Evolutionary conservation across 2,797 vertebrate species (phyloP), one percentile per base, ranked within the genome.

Genomic region (Eulemur coronatus): DNA sequence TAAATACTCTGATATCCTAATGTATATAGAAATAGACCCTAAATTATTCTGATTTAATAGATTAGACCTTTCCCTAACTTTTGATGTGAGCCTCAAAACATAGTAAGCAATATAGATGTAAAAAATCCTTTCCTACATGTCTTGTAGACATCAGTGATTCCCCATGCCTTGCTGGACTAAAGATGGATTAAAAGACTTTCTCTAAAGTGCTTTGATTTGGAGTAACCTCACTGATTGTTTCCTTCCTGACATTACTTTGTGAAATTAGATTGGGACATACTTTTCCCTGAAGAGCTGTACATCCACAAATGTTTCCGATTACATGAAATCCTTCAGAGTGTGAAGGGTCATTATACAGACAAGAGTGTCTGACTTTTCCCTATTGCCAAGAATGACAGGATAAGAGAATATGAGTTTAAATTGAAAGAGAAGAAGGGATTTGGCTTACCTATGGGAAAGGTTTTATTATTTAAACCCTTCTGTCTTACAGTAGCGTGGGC

Each of bases 181-280:
- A 84, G 80, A 59, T 57, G 41, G 69, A 82, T 84, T 89, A 89
- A 89, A 93, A 81, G 81, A 86, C 59, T 91, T 90, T 78, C 61
- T 88, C 67, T 89, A 67, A 96, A 97, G 93, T 70, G 22, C 75
- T 92, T 94, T 96, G 90, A 94, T 96, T 95, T 93, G 38, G 26
- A 86, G 82, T 84, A 91, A 95, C 82, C 57, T 91, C 70, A 84
- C 33, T 89, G 97, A 97, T 95, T 93, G 73, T 94, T 95, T 97
- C 61, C 70, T 96, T 97, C 48, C 93, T 89, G 79, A 88, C 78
- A 95, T 82, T 89, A 78, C 84, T 94, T 95, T 89, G 92, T 94
- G 91, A 98, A 97, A 97, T 97, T 95, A 97, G 85, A 91, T 48
- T 82, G 97, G 92, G 96, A 89, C 82, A 63, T 24, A 1, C 30